phyloP scores from a whole-genome alignment of 2,797 vertebrate species.

The Microhierax caerulescens region DNA sequence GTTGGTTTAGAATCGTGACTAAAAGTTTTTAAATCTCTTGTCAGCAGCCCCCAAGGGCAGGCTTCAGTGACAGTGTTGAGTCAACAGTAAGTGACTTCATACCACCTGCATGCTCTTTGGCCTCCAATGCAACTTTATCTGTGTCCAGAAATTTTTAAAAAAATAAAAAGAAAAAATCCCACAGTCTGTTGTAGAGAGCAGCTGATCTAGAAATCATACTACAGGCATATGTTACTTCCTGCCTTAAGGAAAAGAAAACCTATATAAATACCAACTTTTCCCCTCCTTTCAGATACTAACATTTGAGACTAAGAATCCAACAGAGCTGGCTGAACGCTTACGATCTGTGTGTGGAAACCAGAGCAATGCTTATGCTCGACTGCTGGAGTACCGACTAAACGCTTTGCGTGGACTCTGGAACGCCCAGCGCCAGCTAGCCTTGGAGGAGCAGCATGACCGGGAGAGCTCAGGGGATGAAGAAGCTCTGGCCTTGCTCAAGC shows the following conservation, averaged over 20 bases:
- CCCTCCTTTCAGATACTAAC: slow-evolving; percentile 86
- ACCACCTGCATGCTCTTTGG: not conserved
- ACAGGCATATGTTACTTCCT: fast-evolving
- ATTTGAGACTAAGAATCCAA: slow-evolving; percentile 97
- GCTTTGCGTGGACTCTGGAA: slow-evolving; percentile 96
- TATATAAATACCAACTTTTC: not conserved
- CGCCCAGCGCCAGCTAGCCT: slow-evolving; percentile 87
- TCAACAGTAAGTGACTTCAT: fast-evolving
- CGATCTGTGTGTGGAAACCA: slow-evolving; percentile 97
- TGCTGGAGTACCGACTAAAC: slow-evolving; percentile 96
- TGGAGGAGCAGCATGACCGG: slow-evolving; percentile 82
- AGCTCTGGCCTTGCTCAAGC: slow-evolving; percentile 91
- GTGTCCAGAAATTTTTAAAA: not conserved
- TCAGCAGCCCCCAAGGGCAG: not conserved
- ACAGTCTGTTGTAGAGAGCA: not conserved
- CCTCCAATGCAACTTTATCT: not conserved
- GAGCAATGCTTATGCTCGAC: slow-evolving; percentile 96
- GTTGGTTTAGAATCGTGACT: not conserved
- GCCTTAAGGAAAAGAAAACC: not conserved
- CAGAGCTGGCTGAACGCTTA: slow-evolving; percentile 91
- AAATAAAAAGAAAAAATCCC: not conserved
- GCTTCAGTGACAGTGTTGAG: not conserved
- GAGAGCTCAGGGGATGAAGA: slow-evolving; percentile 90
- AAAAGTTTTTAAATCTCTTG: not conserved
- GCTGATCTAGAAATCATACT: not conserved